phyloP scores from a whole-genome alignment of 2,113 vertebrate species.

The Leptosomus discolor region DNA sequence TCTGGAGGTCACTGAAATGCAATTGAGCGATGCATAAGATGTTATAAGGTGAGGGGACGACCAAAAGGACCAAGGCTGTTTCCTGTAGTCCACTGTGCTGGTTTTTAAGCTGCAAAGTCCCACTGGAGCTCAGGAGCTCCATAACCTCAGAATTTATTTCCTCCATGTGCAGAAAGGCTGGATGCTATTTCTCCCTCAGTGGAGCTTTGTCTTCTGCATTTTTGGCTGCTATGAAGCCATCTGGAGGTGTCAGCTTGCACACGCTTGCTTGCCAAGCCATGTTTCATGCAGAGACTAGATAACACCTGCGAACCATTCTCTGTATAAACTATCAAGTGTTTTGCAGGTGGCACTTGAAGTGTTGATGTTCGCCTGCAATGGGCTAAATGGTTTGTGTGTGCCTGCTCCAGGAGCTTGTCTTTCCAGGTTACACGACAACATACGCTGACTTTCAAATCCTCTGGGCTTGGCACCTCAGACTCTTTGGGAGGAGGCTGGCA shows the following conservation, averaged over 20 bases:
- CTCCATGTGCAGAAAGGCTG: rapidly evolving
- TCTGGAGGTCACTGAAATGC: neutral
- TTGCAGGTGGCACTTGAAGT: neutral
- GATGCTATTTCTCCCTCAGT: neutral
- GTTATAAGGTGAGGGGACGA: neutral
- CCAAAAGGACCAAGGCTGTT: neutral
- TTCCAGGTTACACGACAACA: neutral
- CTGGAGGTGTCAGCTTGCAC: neutral
- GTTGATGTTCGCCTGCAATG: neutral
- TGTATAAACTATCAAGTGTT: neutral
- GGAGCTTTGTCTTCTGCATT: neutral
- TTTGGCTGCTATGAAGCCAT: neutral
- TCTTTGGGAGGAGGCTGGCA: neutral
- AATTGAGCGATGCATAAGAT: rapidly evolving
- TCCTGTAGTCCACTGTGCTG: too few species aligned
- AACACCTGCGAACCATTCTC: neutral
- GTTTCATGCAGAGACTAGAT: neutral
- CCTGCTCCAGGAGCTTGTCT: neutral
- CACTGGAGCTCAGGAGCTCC: neutral
- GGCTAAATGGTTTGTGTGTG: neutral
- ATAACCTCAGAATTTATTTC: too few species aligned
- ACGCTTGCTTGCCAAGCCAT: rapidly evolving
- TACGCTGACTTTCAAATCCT: neutral
- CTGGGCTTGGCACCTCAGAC: neutral
- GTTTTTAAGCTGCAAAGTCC: neutral